Evolutionary conservation across 2,888 invertebrate genomes (phyloP).

Genomic region (Ennomos erosarius): DNA sequence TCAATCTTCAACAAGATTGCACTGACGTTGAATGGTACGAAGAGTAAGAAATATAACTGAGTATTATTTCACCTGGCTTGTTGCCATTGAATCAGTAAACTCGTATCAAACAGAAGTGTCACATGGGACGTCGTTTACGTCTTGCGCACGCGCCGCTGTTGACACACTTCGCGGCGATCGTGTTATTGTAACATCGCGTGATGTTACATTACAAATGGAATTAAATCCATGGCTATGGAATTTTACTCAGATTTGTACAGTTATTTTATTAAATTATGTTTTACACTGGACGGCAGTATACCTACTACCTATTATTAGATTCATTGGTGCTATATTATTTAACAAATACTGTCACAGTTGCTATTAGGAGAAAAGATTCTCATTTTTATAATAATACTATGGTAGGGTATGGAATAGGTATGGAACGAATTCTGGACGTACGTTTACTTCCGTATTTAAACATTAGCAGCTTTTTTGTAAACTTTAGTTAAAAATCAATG

Average conservation of each 20-base stretch:
- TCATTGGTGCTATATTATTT: too few relatives aligned
- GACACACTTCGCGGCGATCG: conserved; percentile 26
- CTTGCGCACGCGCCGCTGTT: conserved; percentile 39
- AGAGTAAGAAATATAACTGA: neutral
- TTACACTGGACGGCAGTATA: neutral
- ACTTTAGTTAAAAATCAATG: too few relatives aligned
- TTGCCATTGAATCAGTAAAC: conserved; percentile 25
- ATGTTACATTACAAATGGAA: conserved; percentile 6
- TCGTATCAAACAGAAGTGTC: conserved; percentile 31
- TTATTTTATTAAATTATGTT: neutral
- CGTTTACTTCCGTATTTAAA: too few relatives aligned
- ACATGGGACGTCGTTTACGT: conserved; percentile 25
- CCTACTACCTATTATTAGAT: neutral
- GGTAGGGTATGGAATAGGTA: too few relatives aligned
- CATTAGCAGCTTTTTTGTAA: too few relatives aligned
- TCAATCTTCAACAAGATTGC: conserved; percentile 15
- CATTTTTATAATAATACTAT: too few relatives aligned
- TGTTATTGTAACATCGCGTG: conserved; percentile 39
- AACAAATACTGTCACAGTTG: too few relatives aligned
- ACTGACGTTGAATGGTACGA: conserved; percentile 4
- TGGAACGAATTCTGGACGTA: too few relatives aligned
- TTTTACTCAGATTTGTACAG: conserved; percentile 5
- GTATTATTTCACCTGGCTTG: conserved; percentile 33
- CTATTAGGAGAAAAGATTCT: too few relatives aligned
- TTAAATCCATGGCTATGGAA: conserved; percentile 12